These are phyloP conservation scores for Axinella damicornis DNA, from an alignment of 37 sponge, comb jelly and placozoan genomes.

Conservation along the genomic window DNA sequence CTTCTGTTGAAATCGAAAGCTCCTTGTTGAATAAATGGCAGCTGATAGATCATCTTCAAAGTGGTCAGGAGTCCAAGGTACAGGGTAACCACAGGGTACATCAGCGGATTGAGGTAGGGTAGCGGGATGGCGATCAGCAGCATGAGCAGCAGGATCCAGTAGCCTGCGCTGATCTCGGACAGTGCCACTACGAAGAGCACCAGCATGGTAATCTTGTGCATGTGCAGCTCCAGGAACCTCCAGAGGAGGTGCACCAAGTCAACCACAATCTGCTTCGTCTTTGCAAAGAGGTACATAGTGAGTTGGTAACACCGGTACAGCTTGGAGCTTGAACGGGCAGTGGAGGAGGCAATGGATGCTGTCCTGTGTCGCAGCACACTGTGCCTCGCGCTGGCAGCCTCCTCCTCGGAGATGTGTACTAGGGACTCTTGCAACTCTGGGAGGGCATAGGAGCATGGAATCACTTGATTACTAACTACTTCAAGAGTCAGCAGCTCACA, in stretches of 20 bases:
- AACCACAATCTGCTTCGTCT: constrained; percentile 1
- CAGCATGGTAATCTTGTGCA: constrained; percentile 64
- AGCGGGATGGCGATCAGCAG: constrained; percentile 33
- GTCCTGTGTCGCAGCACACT: constrained; percentile 10
- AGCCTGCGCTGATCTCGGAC: constrained; percentile 49
- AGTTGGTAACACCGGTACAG: constrained; percentile 4
- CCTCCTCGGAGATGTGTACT: not conserved
- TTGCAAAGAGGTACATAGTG: constrained; percentile 12
- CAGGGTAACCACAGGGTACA: constrained; percentile 66
- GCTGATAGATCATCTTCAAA: constrained; percentile 63
- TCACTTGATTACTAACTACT: too few relatives aligned
- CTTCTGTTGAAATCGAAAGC: constrained; percentile 13
- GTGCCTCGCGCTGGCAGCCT: not conserved
- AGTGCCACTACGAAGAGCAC: constrained; percentile 52
- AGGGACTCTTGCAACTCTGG: not conserved
- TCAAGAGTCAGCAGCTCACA: not conserved
- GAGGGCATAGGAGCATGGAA: too few relatives aligned
- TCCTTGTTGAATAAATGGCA: constrained; percentile 18
- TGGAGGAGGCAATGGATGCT: not conserved
- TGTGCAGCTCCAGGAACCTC: constrained; percentile 71
- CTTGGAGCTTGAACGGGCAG: not conserved
- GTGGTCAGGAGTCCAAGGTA: constrained; percentile 45
- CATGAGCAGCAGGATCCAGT: constrained; percentile 65
- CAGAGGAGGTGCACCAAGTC: constrained; percentile 47
- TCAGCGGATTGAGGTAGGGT: constrained; percentile 45